phyloP scores from a whole-genome alignment of 37 sponge, comb jelly and placozoan species.

The Crambe crambe region DNA sequence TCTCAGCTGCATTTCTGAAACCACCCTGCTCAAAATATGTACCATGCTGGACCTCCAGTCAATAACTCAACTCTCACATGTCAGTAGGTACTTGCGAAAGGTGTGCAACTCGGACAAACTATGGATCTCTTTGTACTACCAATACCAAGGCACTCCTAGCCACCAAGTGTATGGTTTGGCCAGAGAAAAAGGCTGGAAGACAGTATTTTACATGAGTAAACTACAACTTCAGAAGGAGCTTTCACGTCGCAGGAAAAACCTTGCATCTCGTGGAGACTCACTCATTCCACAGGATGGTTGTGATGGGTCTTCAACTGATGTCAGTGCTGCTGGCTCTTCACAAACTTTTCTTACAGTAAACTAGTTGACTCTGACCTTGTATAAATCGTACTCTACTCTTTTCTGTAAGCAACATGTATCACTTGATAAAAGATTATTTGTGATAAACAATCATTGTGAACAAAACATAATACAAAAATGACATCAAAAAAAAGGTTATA shows the following conservation, averaged over 20 bases:
- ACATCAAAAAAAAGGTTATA: no score
- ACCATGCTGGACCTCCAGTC: constrained; percentile 75
- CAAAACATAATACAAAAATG: no score
- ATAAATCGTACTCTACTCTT: no score
- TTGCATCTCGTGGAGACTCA: no score
- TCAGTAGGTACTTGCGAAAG: constrained; percentile 58
- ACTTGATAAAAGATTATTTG: no score
- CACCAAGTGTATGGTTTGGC: constrained; percentile 73
- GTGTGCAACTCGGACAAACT: constrained; percentile 66
- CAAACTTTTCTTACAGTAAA: no score
- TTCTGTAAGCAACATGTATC: no score
- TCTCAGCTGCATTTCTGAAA: constrained; percentile 60
- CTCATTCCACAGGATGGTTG: no score
- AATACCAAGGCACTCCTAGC: constrained; percentile 58
- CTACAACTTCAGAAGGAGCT: constrained; percentile 89
- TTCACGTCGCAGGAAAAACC: constrained; percentile 52
- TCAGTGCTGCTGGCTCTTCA: no score
- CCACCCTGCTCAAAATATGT: constrained; percentile 40
- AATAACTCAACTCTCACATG: constrained; percentile 60
- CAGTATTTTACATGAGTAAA: constrained; percentile 96
- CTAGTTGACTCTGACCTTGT: no score
- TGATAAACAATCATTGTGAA: no score
- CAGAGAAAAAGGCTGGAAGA: constrained; percentile 86
- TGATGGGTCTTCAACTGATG: no score
- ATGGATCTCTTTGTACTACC: constrained; percentile 74